Evolutionary conservation across 2,113 vertebrate genomes (phyloP).

Genomic region (Strix aluco): DNA sequence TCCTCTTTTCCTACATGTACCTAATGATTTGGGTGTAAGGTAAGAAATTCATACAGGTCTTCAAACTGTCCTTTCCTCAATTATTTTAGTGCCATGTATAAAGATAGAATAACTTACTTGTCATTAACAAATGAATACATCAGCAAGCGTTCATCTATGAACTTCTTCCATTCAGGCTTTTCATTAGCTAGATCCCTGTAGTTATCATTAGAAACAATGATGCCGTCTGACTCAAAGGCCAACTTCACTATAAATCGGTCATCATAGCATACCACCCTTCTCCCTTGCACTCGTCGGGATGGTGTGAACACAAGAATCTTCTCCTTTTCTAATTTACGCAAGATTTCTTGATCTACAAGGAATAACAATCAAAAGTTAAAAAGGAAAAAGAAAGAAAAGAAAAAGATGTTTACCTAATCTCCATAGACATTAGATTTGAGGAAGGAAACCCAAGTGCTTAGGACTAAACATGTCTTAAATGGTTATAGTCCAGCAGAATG

Average conservation of each 20-base stretch:
- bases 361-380: not conserved
- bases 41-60: not conserved
- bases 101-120: constrained; percentile 82
- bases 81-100: not conserved
- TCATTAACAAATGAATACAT: constrained; percentile 99
- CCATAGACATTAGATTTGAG: not conserved
- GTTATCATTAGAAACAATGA: constrained; percentile 98
- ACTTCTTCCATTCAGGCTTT: constrained; percentile 98
- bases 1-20: not conserved
- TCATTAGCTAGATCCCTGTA: constrained; percentile 96
- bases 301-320: constrained; percentile 97
- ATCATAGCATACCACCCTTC: constrained; percentile 96
- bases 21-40: not conserved
- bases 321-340: constrained; percentile 93
- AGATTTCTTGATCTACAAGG: constrained; percentile 91
- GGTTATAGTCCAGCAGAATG: not conserved
- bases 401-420: not conserved
- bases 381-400: not conserved
- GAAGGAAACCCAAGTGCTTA: not conserved
- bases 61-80: not conserved
- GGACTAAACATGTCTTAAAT: not conserved
- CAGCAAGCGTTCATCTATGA: constrained; percentile 93
- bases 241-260: constrained; percentile 97
- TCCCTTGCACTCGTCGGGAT: constrained; percentile 91
- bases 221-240: constrained; percentile 94